Evolutionary conservation across 2,797 vertebrate species (phyloP).

Genomic region (Pachyuromys duprasi): DNA sequence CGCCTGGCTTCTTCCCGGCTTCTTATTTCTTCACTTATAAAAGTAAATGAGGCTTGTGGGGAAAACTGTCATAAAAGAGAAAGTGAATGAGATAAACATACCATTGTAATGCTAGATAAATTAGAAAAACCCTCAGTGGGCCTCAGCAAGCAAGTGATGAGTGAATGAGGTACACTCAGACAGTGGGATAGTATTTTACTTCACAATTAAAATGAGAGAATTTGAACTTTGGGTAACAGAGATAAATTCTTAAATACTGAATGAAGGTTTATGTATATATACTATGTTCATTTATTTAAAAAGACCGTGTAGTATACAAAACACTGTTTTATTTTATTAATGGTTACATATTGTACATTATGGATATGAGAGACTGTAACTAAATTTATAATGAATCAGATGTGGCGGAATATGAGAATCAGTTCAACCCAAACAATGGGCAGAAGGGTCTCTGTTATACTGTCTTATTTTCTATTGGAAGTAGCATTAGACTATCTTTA

Average conservation of each 20-base stretch:
- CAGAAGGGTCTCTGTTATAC: background rate
- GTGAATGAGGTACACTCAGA: background rate
- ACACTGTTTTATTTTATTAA: background rate
- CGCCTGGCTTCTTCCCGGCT: background rate
- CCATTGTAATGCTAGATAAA: background rate
- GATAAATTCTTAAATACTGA: background rate
- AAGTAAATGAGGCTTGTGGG: constrained; percentile 15
- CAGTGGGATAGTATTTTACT: background rate
- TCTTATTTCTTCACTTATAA: constrained; percentile 38
- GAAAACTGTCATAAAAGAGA: constrained; percentile 23
- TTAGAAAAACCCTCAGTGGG: background rate
- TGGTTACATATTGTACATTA: background rate
- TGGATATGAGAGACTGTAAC: background rate
- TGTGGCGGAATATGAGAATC: background rate
- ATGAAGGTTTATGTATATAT: background rate
- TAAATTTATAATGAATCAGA: background rate
- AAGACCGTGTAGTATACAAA: background rate
- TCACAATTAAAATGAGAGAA: background rate
- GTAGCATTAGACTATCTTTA: background rate
- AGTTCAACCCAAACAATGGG: background rate
- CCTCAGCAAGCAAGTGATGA: background rate
- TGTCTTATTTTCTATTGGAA: constrained; percentile 29
- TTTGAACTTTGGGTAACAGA: constrained; percentile 15
- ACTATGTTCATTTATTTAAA: background rate
- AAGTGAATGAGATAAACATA: constrained; percentile 5